Evolutionary conservation across 2,797 vertebrate species (phyloP).

Genomic region (Oreochromis mossambicus): DNA sequence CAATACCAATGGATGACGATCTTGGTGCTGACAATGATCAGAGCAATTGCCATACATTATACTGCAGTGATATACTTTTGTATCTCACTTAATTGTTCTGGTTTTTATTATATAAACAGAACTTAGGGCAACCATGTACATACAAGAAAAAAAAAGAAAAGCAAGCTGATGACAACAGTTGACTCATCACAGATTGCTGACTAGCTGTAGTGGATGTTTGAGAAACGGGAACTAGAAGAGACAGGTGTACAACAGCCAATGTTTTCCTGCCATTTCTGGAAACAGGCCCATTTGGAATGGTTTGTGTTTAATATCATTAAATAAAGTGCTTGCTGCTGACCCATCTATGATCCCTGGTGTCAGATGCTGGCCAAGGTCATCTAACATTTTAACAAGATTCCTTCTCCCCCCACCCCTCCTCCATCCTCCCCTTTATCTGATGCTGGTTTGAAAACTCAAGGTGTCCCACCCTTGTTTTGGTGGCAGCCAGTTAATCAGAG

Average conservation of each 20-base stretch:
- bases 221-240: conserved; percentile 7
- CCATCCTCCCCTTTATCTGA: conserved; percentile 59
- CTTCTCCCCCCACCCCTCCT: conserved; percentile 30
- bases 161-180: not conserved
- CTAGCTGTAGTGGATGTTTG: not conserved
- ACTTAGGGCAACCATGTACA: not conserved
- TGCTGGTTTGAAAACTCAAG: conserved; percentile 63
- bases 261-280: conserved; percentile 51
- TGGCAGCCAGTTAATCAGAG: conserved; percentile 42
- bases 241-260: conserved; percentile 25
- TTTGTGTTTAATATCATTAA: conserved; percentile 77
- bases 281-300: conserved; percentile 56
- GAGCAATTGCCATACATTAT: not conserved
- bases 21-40: not conserved
- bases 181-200: not conserved
- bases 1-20: not conserved
- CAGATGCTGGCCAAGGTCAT: conserved; percentile 77
- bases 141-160: not conserved
- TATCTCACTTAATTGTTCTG: not conserved
- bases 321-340: conserved; percentile 77
- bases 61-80: not conserved
- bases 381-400: conserved; percentile 82
- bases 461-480: conserved; percentile 53
- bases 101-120: not conserved
- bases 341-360: conserved; percentile 75